A percentile compares a stretch with the other conserved stretches of the same genome.
Evolutionary conservation across 2,888 invertebrate species (phyloP).

Genomic region (Neria commutata): DNA sequence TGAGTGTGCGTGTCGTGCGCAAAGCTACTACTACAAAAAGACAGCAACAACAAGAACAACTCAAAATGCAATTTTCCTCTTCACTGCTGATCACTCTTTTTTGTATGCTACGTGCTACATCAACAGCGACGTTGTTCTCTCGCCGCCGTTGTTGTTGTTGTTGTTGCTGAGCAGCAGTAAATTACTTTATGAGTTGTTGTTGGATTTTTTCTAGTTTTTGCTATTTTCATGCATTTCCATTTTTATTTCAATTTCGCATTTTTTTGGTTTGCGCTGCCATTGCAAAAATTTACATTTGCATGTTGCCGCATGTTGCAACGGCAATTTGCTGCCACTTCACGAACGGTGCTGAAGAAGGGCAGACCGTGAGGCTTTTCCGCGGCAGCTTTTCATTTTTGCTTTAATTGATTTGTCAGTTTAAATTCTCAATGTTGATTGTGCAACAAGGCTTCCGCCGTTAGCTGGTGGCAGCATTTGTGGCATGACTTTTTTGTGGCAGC

Average conservation of each 20-base stretch:
- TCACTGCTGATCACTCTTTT: conserved; percentile 1
- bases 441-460: not conserved
- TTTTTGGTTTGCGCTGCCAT: not conserved
- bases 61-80: conserved; percentile 1
- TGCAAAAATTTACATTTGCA: too few relatives aligned
- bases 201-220: not conserved
- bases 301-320: not conserved
- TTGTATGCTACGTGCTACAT: too few relatives aligned
- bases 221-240: not conserved
- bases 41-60: not conserved
- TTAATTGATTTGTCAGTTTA: conserved; percentile 5
- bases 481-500: too few relatives aligned
- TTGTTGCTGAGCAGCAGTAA: too few relatives aligned
- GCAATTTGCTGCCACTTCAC: too few relatives aligned
- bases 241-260: not conserved
- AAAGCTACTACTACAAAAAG: too few relatives aligned
- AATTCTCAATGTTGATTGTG: not conserved
- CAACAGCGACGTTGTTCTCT: too few relatives aligned
- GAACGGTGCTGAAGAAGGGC: too few relatives aligned
- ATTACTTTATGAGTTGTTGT: too few relatives aligned
- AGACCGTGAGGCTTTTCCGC: too few relatives aligned
- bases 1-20: conserved; percentile 4
- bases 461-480: too few relatives aligned
- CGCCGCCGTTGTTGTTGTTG: not conserved
- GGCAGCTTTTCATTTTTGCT: not conserved